Evolutionary conservation across 2,797 vertebrate species (phyloP).

Genomic region (Catamblyrhynchus diadema): DNA sequence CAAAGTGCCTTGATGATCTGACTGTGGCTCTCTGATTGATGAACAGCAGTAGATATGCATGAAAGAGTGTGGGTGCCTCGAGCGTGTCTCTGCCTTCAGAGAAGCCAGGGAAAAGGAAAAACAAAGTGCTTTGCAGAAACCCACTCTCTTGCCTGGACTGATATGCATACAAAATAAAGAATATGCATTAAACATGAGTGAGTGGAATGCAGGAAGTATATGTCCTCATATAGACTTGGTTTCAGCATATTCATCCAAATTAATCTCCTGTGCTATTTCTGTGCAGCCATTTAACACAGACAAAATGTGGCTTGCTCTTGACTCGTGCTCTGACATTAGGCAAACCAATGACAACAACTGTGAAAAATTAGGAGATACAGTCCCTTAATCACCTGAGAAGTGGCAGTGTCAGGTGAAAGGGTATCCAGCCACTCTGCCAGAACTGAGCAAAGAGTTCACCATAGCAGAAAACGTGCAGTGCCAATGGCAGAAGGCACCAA

Average conservation of each 20-base stretch:
- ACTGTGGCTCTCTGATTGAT: constrained; percentile 14
- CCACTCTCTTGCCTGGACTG: not conserved
- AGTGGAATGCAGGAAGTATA: not conserved
- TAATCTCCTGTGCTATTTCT: not conserved
- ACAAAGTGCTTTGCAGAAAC: not conserved
- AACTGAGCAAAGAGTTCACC: not conserved
- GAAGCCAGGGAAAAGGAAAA: constrained; percentile 12
- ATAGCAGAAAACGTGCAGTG: fast-evolving
- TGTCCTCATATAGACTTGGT: not conserved
- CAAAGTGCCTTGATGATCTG: constrained; percentile 8
- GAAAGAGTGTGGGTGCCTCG: not conserved
- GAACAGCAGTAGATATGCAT: not conserved
- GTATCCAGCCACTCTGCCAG: not conserved
- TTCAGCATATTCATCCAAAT: not conserved
- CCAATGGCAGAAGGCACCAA: not conserved
- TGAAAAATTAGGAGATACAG: not conserved
- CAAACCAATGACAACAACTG: not conserved
- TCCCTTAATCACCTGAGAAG: not conserved
- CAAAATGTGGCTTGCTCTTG: not conserved
- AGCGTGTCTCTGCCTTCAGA: not conserved
- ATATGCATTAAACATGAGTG: not conserved
- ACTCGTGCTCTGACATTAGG: not conserved
- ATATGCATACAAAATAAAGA: not conserved
- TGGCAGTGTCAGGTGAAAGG: not conserved
- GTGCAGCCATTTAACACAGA: not conserved